Percentiles rank a stretch among this genome's conserved stretches.
Conservation (phyloP, 2,113 vertebrate species). For the Cheirogaleus medius region DNA sequence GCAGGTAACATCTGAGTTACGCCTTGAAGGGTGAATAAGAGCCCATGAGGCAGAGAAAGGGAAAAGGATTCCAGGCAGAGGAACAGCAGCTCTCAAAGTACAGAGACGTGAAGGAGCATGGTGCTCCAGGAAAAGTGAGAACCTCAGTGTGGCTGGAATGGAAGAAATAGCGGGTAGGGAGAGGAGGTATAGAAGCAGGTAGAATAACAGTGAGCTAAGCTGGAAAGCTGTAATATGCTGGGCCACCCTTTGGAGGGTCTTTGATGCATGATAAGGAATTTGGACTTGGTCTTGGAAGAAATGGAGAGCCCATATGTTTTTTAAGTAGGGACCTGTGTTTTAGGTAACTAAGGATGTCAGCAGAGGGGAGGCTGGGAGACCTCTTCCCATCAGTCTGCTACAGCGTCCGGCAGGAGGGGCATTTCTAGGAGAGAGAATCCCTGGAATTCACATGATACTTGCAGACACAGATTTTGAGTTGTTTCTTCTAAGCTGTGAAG, state of each 20-base stretch:
- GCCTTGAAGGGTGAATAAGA: not conserved
- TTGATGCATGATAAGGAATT: not conserved
- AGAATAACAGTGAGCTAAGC: not conserved
- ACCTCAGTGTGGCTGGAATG: accelerated
- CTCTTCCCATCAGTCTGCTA: accelerated
- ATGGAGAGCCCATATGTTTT: not conserved
- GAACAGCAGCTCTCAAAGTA: not conserved
- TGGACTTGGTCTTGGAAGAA: not conserved
- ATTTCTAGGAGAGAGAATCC: not conserved
- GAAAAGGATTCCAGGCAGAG: not conserved
- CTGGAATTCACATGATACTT: not conserved
- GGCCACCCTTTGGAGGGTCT: not conserved
- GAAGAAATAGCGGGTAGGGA: not conserved
- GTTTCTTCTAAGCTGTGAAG: not conserved
- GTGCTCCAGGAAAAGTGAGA: not conserved
- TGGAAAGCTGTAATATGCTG: not conserved
- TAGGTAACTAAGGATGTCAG: not conserved
- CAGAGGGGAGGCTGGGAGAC: not conserved
- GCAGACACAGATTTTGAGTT: not conserved
- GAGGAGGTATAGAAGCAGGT: not conserved
- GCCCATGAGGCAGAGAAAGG: not conserved
- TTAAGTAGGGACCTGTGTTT: not conserved
- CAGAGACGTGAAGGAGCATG: not conserved
- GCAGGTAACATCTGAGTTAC: not conserved
- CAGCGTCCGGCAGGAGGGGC: not conserved